A percentile compares a stretch with the other conserved stretches of the same genome.
Conservation (phyloP, 2,888 invertebrate genomes). For the Sesamia inferens region DNA sequence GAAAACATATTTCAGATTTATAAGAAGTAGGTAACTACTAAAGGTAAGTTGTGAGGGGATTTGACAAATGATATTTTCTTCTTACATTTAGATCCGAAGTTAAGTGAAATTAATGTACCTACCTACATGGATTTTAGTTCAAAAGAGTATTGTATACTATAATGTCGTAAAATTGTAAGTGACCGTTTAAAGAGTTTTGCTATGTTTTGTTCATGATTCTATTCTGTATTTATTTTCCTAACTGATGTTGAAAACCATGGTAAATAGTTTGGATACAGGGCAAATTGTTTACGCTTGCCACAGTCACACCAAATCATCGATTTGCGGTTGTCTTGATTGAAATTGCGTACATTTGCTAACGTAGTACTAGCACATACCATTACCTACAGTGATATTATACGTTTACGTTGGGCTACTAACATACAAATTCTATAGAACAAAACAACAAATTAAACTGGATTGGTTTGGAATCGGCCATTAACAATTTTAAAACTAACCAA, state of each 20-base stretch:
- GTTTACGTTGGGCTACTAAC: slow-evolving; percentile 5
- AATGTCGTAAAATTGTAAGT: background rate
- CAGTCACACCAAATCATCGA: slow-evolving; percentile 56
- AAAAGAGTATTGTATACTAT: slow-evolving; percentile 14
- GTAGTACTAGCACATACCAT: slow-evolving; percentile 28
- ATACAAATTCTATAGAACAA: slow-evolving; percentile 11
- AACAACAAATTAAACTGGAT: slow-evolving; percentile 26
- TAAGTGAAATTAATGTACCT: slow-evolving; percentile 49
- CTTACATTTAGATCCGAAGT: slow-evolving; percentile 46
- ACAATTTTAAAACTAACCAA: background rate
- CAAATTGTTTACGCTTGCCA: slow-evolving; percentile 48
- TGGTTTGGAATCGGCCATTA: background rate
- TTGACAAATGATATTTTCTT: slow-evolving; percentile 66
- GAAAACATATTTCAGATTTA: slow-evolving; percentile 72
- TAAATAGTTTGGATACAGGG: slow-evolving; percentile 45
- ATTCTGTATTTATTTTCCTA: slow-evolving; percentile 26
- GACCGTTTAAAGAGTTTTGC: background rate
- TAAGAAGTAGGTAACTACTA: slow-evolving; percentile 57
- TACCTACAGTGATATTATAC: slow-evolving; percentile 36
- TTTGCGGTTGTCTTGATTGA: slow-evolving; percentile 63
- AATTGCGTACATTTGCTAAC: slow-evolving; percentile 57
- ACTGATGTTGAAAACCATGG: slow-evolving; percentile 24
- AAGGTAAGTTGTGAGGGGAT: slow-evolving; percentile 65
- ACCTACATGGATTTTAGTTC: slow-evolving; percentile 20
- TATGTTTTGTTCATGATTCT: slow-evolving; percentile 1